Evolutionary conservation across 2,113 vertebrate genomes (phyloP).

Genomic region (Syngnathoides biaculeatus): DNA sequence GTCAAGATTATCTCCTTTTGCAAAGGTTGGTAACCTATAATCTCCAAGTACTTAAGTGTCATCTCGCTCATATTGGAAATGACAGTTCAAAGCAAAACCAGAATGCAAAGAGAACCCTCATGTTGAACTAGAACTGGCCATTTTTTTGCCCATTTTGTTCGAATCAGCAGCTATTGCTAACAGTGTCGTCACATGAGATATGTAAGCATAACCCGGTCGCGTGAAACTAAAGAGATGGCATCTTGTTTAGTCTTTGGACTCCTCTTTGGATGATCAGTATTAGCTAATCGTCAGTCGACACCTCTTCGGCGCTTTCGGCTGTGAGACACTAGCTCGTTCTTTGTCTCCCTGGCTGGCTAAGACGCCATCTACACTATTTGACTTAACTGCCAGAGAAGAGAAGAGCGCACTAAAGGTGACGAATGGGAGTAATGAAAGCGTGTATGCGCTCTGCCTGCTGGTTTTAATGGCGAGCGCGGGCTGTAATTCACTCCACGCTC

Average conservation of each 20-base stretch:
- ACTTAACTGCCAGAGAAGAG: conserved; percentile 26
- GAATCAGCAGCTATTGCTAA: too few relatives aligned
- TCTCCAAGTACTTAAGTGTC: too few relatives aligned
- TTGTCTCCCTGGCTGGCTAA: conserved; percentile 25
- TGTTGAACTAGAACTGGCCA: too few relatives aligned
- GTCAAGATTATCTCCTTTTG: too few relatives aligned
- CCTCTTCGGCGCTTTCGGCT: conserved; percentile 4
- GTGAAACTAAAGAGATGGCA: background rate
- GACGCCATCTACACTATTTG: conserved; percentile 18
- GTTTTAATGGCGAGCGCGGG: conserved; percentile 53
- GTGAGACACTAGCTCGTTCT: conserved; percentile 36
- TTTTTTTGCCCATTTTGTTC: too few relatives aligned
- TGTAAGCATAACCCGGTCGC: too few relatives aligned
- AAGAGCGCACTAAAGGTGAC: conserved; percentile 17
- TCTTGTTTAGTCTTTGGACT: background rate
- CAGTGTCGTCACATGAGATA: too few relatives aligned
- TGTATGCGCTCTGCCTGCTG: conserved; percentile 49
- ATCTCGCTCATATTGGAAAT: too few relatives aligned
- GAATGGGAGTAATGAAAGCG: conserved; percentile 52
- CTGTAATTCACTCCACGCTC: conserved; percentile 56
- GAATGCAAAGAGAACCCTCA: too few relatives aligned
- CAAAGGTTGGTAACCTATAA: too few relatives aligned
- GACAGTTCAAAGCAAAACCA: too few relatives aligned
- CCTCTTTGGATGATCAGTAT: background rate
- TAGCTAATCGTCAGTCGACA: background rate